phyloP scores from a whole-genome alignment of 2,113 vertebrate species.

The Thamnophis sirtalis region DNA sequence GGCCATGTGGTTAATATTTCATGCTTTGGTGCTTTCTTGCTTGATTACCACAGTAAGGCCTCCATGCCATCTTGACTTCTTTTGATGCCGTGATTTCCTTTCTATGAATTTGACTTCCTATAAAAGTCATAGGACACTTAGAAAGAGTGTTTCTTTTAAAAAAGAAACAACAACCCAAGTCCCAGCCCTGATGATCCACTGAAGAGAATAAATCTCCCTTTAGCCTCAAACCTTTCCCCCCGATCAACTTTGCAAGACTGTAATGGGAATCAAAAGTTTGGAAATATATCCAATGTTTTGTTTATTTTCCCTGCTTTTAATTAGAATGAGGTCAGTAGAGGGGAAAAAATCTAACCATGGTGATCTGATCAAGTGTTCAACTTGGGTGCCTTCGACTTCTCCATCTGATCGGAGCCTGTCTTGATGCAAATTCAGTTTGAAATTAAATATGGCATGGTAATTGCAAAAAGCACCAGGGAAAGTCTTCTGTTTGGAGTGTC shows the following conservation, averaged over 20 bases:
- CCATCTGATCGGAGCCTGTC: slow-evolving; percentile 14
- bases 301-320: background rate
- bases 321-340: background rate
- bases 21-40: too few relatives aligned
- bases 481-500: slow-evolving; percentile 32
- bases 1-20: too few relatives aligned
- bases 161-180: background rate
- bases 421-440: slow-evolving; percentile 9
- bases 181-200: background rate
- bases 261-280: background rate
- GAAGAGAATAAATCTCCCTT: background rate
- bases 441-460: slow-evolving; percentile 36
- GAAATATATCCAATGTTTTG: background rate
- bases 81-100: background rate
- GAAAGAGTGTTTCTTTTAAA: background rate
- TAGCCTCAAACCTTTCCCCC: background rate
- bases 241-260: background rate
- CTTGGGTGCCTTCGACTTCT: background rate
- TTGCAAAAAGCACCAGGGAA: background rate
- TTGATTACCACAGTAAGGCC: background rate
- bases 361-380: background rate
- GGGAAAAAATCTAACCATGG: background rate
- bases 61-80: background rate
- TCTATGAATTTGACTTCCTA: background rate
- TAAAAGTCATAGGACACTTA: background rate